Conservation (phyloP, 2,113 vertebrate species). For the Todiramphus saurophagus region DNA sequence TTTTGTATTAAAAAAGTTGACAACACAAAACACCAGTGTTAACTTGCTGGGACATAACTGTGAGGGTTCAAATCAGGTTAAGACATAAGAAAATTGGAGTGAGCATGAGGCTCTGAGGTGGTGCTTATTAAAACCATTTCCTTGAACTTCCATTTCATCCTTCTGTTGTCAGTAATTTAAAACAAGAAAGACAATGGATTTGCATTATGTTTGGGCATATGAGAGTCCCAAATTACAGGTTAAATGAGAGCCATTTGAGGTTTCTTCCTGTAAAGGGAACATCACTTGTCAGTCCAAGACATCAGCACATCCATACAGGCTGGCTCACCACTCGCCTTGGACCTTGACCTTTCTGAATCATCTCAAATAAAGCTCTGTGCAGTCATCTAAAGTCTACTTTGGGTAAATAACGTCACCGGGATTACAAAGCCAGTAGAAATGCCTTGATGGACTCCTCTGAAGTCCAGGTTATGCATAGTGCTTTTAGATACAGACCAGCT, state of each 20-base stretch:
- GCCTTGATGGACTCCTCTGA: not conserved
- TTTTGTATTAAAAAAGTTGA: not conserved
- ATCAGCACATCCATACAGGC: not conserved
- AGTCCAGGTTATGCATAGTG: not conserved
- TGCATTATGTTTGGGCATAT: not conserved
- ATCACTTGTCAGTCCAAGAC: not conserved
- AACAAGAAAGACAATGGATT: not conserved
- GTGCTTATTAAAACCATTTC: not conserved
- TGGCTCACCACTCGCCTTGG: not conserved
- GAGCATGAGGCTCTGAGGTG: not conserved
- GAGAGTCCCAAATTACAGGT: not conserved
- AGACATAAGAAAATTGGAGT: not conserved
- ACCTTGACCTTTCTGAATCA: conserved; percentile 1
- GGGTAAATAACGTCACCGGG: not conserved
- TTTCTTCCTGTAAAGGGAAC: not conserved
- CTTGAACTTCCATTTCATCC: not conserved
- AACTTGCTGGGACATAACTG: not conserved
- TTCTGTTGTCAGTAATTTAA: not conserved
- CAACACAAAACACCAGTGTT: not conserved
- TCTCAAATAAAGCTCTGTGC: not conserved
- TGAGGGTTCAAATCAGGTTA: not conserved
- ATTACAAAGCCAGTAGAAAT: not conserved
- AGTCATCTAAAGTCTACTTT: not conserved
- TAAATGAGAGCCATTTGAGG: not conserved
- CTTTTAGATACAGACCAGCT: not conserved